phyloP scores from a whole-genome alignment of 2,113 vertebrate species.

The Mobula hypostoma region DNA sequence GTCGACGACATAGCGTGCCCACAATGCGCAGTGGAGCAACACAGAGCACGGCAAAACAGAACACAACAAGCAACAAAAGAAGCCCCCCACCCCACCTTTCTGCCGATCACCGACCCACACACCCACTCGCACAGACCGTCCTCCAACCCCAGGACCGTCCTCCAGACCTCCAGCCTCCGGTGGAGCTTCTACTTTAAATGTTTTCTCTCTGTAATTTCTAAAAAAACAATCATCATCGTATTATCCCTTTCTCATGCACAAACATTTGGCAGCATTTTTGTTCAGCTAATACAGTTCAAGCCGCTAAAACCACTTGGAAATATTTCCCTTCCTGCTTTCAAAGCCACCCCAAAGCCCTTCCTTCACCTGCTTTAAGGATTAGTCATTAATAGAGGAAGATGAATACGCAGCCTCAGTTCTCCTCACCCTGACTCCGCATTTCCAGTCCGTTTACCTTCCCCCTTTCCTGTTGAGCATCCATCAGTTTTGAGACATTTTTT shows the following conservation, averaged over 20 bases:
- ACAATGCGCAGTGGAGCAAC: too few relatives aligned
- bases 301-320: neutral
- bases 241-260: neutral
- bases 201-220: too few relatives aligned
- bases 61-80: neutral
- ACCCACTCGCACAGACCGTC: too few relatives aligned
- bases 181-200: too few relatives aligned
- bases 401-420: neutral
- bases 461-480: neutral
- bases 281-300: neutral
- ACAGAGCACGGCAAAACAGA: too few relatives aligned
- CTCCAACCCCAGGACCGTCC: too few relatives aligned
- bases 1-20: too few relatives aligned
- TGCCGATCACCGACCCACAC: too few relatives aligned
- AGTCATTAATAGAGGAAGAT: too few relatives aligned
- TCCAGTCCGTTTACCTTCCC: neutral
- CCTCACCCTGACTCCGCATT: neutral
- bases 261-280: neutral
- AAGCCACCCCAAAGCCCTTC: neutral
- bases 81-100: too few relatives aligned
- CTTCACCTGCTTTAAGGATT: too few relatives aligned
- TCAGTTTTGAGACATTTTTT: neutral
- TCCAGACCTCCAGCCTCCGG: too few relatives aligned
- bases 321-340: neutral
- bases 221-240: neutral